phyloP scores from a whole-genome alignment of 2,113 vertebrate genomes.

The Spermophilus dauricus region DNA sequence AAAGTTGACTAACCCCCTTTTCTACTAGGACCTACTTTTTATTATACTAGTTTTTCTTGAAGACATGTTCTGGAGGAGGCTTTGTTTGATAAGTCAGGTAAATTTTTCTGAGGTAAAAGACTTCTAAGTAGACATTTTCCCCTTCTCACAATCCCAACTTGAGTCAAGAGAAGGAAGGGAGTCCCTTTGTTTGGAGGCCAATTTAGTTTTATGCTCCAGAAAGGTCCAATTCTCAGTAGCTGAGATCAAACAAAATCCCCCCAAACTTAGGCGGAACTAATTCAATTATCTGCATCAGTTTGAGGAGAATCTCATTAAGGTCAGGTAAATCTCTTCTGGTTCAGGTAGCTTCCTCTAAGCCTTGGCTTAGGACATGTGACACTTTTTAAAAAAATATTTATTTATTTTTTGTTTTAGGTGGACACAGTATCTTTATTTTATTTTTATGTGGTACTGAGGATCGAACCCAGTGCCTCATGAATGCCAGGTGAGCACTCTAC shows the following conservation, averaged over 20 bases:
- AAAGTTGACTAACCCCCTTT: not conserved
- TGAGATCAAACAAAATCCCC: conserved; percentile 33
- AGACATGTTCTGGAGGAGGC: conserved; percentile 10
- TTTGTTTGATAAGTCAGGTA: conserved; percentile 26
- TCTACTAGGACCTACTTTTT: conserved; percentile 5
- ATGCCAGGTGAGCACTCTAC: too few species aligned
- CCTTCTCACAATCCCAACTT: not conserved
- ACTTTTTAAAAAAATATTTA: not conserved
- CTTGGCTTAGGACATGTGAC: not conserved
- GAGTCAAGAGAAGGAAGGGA: not conserved
- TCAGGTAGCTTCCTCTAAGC: not conserved
- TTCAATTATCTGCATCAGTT: conserved; percentile 5
- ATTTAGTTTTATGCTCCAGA: conserved; percentile 41
- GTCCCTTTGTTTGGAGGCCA: not conserved
- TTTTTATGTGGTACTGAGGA: too few species aligned
- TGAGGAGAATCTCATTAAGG: not conserved
- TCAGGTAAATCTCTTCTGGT: conserved; percentile 2
- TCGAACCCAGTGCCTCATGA: too few species aligned
- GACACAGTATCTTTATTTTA: too few species aligned
- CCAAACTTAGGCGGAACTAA: not conserved
- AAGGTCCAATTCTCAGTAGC: not conserved
- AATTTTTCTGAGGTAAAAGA: conserved; percentile 51
- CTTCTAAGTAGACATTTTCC: conserved; percentile 2
- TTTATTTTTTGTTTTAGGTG: too few species aligned
- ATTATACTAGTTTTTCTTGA: conserved; percentile 30